Evolutionary conservation across 2,797 vertebrate genomes (phyloP).

Genomic region (Lindbergichthys nudifrons): DNA sequence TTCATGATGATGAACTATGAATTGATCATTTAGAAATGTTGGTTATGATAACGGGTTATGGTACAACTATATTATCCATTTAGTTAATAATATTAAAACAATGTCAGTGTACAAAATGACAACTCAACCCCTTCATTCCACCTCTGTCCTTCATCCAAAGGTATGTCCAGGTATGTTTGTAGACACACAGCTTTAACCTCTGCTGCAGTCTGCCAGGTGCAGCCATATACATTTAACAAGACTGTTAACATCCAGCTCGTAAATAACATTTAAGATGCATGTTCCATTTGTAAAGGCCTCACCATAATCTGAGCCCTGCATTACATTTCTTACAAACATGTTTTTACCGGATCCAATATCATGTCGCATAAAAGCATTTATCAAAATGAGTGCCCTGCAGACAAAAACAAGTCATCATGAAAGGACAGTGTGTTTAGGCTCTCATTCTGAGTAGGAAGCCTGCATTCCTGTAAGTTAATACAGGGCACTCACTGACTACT

Average conservation of each 20-base stretch:
- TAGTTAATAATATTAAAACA: not conserved
- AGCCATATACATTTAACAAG: constrained; percentile 55
- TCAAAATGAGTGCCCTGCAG: constrained; percentile 49
- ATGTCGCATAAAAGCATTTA: constrained; percentile 41
- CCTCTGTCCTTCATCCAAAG: constrained; percentile 7
- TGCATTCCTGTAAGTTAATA: constrained; percentile 76
- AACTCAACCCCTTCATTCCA: not conserved
- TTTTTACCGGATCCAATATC: constrained; percentile 53
- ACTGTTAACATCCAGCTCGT: constrained; percentile 43
- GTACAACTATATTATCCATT: not conserved
- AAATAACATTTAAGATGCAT: constrained; percentile 46
- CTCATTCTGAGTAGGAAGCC: constrained; percentile 51
- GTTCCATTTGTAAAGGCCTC: constrained; percentile 16
- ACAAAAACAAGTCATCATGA: constrained; percentile 57
- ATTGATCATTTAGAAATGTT: too few species aligned
- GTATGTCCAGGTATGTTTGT: constrained; percentile 21
- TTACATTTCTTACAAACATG: constrained; percentile 12
- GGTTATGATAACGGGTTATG: not conserved
- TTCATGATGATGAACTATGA: too few species aligned
- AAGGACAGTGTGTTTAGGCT: constrained; percentile 66
- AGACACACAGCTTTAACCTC: constrained; percentile 23
- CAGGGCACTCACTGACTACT: constrained; percentile 50
- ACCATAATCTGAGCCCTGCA: constrained; percentile 4
- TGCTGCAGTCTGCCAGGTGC: constrained; percentile 52
- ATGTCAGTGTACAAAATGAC: not conserved